Percentiles rank a stretch among this genome's conserved stretches.
phyloP scores from a whole-genome alignment of 2,797 vertebrate species.

The Betta splendens region DNA sequence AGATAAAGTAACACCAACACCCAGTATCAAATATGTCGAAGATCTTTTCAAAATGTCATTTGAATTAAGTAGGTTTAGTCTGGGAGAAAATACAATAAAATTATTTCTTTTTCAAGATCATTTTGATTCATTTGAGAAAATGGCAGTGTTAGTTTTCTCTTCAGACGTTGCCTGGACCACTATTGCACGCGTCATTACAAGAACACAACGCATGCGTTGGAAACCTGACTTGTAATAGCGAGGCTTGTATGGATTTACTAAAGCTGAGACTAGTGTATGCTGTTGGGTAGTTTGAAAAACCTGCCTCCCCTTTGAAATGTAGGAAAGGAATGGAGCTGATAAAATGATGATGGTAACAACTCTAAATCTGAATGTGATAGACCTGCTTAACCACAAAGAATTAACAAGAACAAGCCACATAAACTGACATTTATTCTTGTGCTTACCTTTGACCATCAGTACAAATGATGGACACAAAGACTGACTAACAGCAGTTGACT shows the following conservation, averaged over 20 bases:
- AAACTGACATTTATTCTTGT: slow-evolving; percentile 61
- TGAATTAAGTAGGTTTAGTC: slow-evolving; percentile 11
- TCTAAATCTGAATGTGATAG: slow-evolving; percentile 15
- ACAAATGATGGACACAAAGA: slow-evolving; percentile 46
- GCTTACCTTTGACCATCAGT: slow-evolving; percentile 57
- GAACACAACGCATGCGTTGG: slow-evolving; percentile 52
- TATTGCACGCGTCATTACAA: slow-evolving; percentile 61
- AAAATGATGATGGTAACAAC: slow-evolving; percentile 22
- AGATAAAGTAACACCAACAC: too few relatives aligned
- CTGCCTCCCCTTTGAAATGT: slow-evolving; percentile 11
- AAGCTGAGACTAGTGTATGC: slow-evolving; percentile 35
- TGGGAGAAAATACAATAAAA: slow-evolving; percentile 12
- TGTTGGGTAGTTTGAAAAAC: slow-evolving; percentile 17
- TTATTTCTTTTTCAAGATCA: too few relatives aligned
- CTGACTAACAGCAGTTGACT: slow-evolving; percentile 30
- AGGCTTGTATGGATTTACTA: slow-evolving; percentile 47
- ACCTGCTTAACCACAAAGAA: slow-evolving; percentile 40
- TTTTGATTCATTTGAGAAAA: slow-evolving; percentile 50
- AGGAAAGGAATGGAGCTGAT: slow-evolving; percentile 5
- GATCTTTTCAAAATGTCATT: slow-evolving; percentile 12
- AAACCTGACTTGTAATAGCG: slow-evolving; percentile 33
- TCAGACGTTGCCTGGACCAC: slow-evolving; percentile 46
- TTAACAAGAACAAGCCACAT: slow-evolving; percentile 36
- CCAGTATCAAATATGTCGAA: slow-evolving; percentile 17
- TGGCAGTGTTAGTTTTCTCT: slow-evolving; percentile 61